Evolutionary conservation across 53 echinoderm and acorn worm genomes (phyloP), one percentile per base, ranked within the genome.

Genomic region (Pentamera pediparva): DNA sequence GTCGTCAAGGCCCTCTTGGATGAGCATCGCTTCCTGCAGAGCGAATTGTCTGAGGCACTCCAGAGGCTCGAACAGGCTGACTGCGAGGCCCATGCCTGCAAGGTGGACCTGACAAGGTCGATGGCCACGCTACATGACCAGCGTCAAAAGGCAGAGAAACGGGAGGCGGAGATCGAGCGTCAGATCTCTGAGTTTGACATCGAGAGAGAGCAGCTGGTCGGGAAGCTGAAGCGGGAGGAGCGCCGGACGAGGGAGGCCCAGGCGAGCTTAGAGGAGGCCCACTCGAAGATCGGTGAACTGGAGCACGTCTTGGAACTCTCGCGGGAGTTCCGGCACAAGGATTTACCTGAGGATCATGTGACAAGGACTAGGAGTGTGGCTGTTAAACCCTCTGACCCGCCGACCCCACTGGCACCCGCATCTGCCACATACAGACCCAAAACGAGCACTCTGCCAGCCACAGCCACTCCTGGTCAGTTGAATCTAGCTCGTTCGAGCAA

Each of bases 161-260:
- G 84, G 82, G 94, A 93, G 57, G 94, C 94, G 4, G 89, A 87
- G 54, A 89, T 93, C 62, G 94, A 93, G 62, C 83, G 84, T 37
- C 90, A 90, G 80, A 75, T 93, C 18, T 87, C 94, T 5, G 94
- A 93, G 43, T 87, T 89, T 86, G 94, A 93, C 60, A 88, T 87
- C n/a, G 89, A 93, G 69, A 86, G 89, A 48, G 94, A 93, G 67
- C 94, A 93, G 78, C 71, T 93, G 48, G 69, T 82, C 33, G 94
- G 89, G 15, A 84, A 87, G 61, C 82, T 87, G 30, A 83, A 87
- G 26, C 57, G 94, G 28, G 94, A 93, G 78, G 94, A 93, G 61
- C 84, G 69, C 45, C 84, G 94, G 73, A 86, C 87, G 73, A 86
- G 59, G 78, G 82, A 93, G 74, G 71, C 89, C 30, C 76, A 84